Conservation (phyloP, 1,140 invertebrate species). For the Drosophila hydei region DNA sequence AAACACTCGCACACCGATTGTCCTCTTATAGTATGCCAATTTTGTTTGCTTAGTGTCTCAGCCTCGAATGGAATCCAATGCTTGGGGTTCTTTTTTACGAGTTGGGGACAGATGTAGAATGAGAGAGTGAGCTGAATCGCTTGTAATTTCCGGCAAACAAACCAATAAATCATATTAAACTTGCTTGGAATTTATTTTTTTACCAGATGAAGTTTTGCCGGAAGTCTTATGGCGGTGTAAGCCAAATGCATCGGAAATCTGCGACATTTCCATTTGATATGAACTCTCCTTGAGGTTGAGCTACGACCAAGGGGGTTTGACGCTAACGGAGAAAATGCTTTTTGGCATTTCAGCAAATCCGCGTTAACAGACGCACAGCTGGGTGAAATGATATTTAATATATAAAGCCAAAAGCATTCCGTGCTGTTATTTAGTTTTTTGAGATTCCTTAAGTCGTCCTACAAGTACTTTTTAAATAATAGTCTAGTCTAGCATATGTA, state of each 20-base stretch:
- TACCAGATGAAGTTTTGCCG: constrained; percentile 44
- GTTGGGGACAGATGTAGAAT: constrained; percentile 34
- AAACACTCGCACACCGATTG: constrained; percentile 36
- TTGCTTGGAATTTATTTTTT: constrained; percentile 53
- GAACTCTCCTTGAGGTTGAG: constrained; percentile 3
- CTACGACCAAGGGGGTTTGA: neutral
- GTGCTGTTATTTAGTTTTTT: neutral
- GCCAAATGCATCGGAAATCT: constrained; percentile 67
- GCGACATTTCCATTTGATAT: constrained; percentile 61
- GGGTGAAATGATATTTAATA: neutral
- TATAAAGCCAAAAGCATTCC: neutral
- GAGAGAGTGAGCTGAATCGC: constrained; percentile 45
- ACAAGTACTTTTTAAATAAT: neutral
- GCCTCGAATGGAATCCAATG: constrained; percentile 21
- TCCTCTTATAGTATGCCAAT: constrained; percentile 65
- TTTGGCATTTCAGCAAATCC: neutral
- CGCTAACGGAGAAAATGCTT: neutral
- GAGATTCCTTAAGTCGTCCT: neutral
- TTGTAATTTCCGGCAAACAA: constrained; percentile 83
- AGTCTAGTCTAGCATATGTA: no score
- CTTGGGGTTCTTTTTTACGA: constrained; percentile 41
- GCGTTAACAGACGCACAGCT: neutral
- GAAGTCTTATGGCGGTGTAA: constrained; percentile 66
- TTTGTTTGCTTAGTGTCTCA: constrained; percentile 55
- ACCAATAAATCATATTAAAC: constrained; percentile 84